A percentile compares a stretch with the other conserved stretches of the same genome.
Evolutionary conservation across 64 coral and sea anemone species (phyloP).

Genomic region (Montipora sp.): DNA sequence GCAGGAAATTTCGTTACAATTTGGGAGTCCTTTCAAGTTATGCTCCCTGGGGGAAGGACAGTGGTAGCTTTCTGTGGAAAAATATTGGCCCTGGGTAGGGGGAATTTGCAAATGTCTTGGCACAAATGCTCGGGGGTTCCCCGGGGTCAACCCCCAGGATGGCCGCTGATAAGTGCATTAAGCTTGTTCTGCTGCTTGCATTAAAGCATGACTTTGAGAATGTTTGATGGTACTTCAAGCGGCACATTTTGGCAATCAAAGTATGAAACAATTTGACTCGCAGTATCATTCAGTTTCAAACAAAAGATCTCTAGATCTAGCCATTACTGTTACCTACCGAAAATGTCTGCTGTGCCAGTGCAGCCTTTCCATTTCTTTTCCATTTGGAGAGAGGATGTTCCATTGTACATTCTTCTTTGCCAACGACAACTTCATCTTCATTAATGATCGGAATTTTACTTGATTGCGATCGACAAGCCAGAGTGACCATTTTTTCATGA

Average conservation of each 20-base stretch:
- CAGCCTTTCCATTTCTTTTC: conserved; percentile 21
- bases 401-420: conserved; percentile 45
- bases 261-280: conserved; percentile 23
- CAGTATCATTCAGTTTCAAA: conserved; percentile 24
- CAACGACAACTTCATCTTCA: conserved; percentile 18
- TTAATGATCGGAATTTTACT: conserved; percentile 28
- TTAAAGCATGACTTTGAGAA: background rate
- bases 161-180: too few relatives aligned
- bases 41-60: too few relatives aligned
- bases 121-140: too few relatives aligned
- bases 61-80: too few relatives aligned
- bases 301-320: conserved; percentile 15
- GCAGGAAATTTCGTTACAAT: too few relatives aligned
- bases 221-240: conserved; percentile 14
- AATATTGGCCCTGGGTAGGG: too few relatives aligned
- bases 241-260: conserved; percentile 11
- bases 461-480: background rate
- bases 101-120: too few relatives aligned
- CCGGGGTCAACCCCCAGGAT: too few relatives aligned
- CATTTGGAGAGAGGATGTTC: conserved; percentile 51
- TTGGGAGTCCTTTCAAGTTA: too few relatives aligned
- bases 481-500: conserved; percentile 6
- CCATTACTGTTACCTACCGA: conserved; percentile 17
- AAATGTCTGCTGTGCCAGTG: conserved; percentile 43
- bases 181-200: background rate